Evolutionary conservation across 2,113 vertebrate genomes (phyloP).

Genomic region (Sus scrofa): T2T-Sscrofa CM000825.6:84335501-84336000

Average conservation of each 20-base stretch:
- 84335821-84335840: neutral
- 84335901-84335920: neutral
- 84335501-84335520: neutral
- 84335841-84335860: neutral
- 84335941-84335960: neutral
- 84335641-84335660: neutral
- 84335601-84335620: neutral
- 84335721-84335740: neutral
- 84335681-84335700: neutral
- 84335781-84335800: neutral
- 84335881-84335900: neutral
- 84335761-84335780: neutral
- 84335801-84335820: accelerated
- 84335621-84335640: neutral
- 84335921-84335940: neutral
- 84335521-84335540: neutral
- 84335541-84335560: too few species aligned
- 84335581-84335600: neutral
- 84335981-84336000: neutral
- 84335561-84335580: neutral
- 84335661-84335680: too few species aligned
- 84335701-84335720: accelerated
- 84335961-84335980: neutral
- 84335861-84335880: neutral
- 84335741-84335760: accelerated